Evolutionary conservation across 2,888 invertebrate genomes (phyloP), one percentile per base, ranked within the genome.

Genomic region (Drosophila mettleri): DNA sequence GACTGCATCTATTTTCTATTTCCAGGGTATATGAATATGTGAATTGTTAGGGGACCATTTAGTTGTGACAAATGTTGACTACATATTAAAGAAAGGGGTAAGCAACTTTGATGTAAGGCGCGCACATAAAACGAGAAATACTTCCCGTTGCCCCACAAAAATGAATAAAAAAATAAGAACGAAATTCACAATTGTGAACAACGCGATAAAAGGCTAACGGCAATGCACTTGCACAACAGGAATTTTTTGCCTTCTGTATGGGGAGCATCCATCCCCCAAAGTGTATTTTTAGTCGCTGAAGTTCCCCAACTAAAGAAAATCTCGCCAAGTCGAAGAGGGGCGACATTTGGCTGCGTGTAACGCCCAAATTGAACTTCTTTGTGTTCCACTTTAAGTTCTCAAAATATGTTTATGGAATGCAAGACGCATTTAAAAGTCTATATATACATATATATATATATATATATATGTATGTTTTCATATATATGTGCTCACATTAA

Each of bases 321-420:
- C 24, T n/a, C 52, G 33, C n/a, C 18, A 36, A 38, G 48, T 69
- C 48, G 48, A 48, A 36, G 20, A 34, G 46, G 66, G 67, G 62
- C 64, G 62, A 69, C 69, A 62, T 45, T 57, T 39, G 62, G 38
- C 58, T 53, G 45, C 14, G 20, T 24, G 22, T n/a, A 43, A n/a
- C 46, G 22, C 16, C 12, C 24, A 20, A 48, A 16, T 55, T 43
- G 31, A 53, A 55, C 48, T 39, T 49, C 45, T 60, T 60, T 73
- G 51, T 66, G 78, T 57, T 78, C 74, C 69, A 75, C 46, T 69
- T 75, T 38, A 61, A 51, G 55, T 52, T 48, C 53, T 63, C 36
- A 58, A 69, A 64, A 69, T 76, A 78, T 76, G 78, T 62, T 74
- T 76, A 78, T 78, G 74, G 69, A 59, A 74, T 73, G 36, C 45